Evolutionary conservation across 2,888 invertebrate genomes (phyloP), one percentile per base, ranked within the genome.

Genomic region (Drymonia ruficornis): DNA sequence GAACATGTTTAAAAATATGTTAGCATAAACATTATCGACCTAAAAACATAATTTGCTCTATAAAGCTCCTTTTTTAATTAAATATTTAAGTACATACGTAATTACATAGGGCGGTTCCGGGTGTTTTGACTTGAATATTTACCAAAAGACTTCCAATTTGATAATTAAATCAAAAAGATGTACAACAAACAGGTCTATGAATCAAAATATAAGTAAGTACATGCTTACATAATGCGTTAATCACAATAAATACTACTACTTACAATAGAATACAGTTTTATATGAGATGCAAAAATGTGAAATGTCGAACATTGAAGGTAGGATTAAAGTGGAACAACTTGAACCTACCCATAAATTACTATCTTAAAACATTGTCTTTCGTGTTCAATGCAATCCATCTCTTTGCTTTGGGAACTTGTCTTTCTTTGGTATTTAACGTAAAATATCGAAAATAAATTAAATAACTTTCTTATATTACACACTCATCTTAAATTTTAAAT

Each of bases 401-500:
- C 23, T 23, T 23, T 23, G 23, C 23, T 2, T 23, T 23, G 50
- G 8, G 53, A 52, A 50, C 40, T n/a, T 50, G 60, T 63, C 56
- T 38, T 36, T 36, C 6, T 66, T 62, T 62, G 52, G 49, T 66
- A 52, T 52, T 34, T 49, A 50, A 46, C 34, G 51, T 57, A 56
- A 51, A 50, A 16, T 16, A 16, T 31, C 38, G 15, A 55, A 12
- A 53, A 49, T 52, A 34, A 23, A n/a, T 2, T 23, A 59, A 60
- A 34, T 40, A 55, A 40, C 52, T 29, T 56, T 52, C 50, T 57
- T 69, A 67, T n/a, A 38, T 12, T n/a, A 36, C n/a, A 76, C 67
- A 75, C 65, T 63, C 68, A 65, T 54, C 69, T 77, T 81, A 82
- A 72, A 70, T 60, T 73, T 61, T 63, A 74, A 59, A 36, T 78